A percentile compares a stretch with the other conserved stretches of the same genome.
Conservation (phyloP, 2,113 vertebrate genomes). For the Hippocampus barbouri region DNA sequence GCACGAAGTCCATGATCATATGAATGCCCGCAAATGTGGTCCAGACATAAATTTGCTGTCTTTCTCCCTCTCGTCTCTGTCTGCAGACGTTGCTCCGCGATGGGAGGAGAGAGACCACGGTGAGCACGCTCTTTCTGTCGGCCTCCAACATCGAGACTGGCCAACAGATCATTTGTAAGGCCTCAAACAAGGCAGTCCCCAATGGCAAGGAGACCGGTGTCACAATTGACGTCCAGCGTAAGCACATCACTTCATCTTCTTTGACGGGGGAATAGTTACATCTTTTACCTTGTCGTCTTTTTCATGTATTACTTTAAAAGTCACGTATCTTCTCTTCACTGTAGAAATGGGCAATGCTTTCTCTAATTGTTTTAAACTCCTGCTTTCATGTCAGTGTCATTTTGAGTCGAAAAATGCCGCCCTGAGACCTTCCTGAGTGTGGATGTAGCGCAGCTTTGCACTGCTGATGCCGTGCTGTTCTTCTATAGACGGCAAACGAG, state of each 20-base stretch:
- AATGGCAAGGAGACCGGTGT: conserved; percentile 91
- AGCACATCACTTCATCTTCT: conserved; percentile 57
- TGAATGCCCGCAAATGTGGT: neutral
- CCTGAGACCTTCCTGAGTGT: neutral
- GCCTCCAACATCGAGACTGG: conserved; percentile 89
- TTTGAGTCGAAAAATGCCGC: neutral
- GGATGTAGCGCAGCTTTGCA: neutral
- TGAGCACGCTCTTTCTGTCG: conserved; percentile 90
- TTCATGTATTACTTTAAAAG: neutral
- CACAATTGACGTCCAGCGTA: conserved; percentile 97
- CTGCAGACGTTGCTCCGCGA: conserved; percentile 86
- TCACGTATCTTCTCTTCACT: neutral
- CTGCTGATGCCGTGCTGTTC: no score
- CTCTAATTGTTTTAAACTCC: neutral
- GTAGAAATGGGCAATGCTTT: neutral
- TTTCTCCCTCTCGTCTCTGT: neutral
- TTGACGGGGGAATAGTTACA: neutral
- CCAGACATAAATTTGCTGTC: conserved; percentile 11
- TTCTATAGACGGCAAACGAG: neutral
- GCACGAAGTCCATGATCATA: neutral
- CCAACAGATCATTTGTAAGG: conserved; percentile 87
- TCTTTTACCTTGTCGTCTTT: neutral
- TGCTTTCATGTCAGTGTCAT: neutral
- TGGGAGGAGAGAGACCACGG: conserved; percentile 87
- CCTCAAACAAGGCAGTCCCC: conserved; percentile 94